Base-by-base conservation (phyloP, 1,140 invertebrate species). In the Diplogasteroides magnus region DNA sequence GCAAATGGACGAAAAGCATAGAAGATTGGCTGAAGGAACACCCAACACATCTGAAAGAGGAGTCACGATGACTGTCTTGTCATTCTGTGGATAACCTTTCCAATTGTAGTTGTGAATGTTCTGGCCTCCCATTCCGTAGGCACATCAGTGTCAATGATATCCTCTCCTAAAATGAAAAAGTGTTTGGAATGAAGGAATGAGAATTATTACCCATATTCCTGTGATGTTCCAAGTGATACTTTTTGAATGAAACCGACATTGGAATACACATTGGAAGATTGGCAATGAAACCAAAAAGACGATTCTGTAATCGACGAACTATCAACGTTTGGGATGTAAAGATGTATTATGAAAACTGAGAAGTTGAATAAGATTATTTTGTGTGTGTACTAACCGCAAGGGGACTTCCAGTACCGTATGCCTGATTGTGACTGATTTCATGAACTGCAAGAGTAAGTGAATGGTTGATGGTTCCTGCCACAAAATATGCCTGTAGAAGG, bases 161-260 rank as follows among this genome's bases (percentile, higher is more conserved):
- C 94, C 85, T 97, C 93, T 37, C 96, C 78, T 77, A 66, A 67
- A 76, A 48, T 6, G 19, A 73, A 62, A 59, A 0, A 0, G 26
- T 28, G n/a, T 13, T 69, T 14, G 23, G 13, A 57, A 32, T 32
- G 13, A 48, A 13, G 13, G 19, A 31, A 64, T 0, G 0, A 0
- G 32, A 31, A 64, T 13, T 3, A 2, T 48, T n/a, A 77, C 76
- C 83, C 91, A 88, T 65, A 68, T 81, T 74, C 68, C 84, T 82
- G 84, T 99, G 97, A 85, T 99, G 97, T 82, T 98, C 94, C 66
- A 98, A 84, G 85, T 99, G 96, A 85, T 98, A 99, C 82, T 95
- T 95, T 83, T 93, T 94, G 84, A 98, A 98, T 76, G 93, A 93
- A 71, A 97, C 89, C 0, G 93, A 93, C 83, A 97, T 90, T 2